A percentile compares a stretch with the other conserved stretches of the same genome.
These are phyloP conservation scores for Pleuronectes platessa DNA, from an alignment of 2,113 vertebrate genomes.

Conservation along the genomic window DNA sequence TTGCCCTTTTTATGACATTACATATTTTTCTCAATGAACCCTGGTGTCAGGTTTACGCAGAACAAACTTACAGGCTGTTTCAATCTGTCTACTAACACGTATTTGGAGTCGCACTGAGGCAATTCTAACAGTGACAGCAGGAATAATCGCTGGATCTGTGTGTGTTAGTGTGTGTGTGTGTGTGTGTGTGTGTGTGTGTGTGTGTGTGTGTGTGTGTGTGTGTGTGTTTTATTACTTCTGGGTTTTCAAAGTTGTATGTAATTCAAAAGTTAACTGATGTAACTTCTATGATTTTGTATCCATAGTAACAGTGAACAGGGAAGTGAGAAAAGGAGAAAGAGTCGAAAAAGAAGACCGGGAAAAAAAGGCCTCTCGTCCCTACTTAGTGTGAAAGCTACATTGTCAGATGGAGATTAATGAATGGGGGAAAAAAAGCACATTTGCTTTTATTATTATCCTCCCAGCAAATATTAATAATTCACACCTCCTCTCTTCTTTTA, in stretches of 20 bases:
- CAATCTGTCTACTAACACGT: conserved; percentile 9
- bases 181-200: conserved; percentile 34
- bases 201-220: conserved; percentile 37
- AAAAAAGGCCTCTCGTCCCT: neutral
- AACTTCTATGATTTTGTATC: conserved; percentile 53
- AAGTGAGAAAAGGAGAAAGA: conserved; percentile 1
- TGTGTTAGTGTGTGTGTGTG: neutral
- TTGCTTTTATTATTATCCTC: conserved; percentile 20
- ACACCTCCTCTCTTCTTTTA: conserved; percentile 27
- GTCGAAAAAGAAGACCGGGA: neutral
- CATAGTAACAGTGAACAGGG: conserved; percentile 32
- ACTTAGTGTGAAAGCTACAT: neutral
- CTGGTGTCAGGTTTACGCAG: no score
- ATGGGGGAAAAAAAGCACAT: neutral
- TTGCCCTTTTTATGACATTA: no score
- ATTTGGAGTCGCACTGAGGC: conserved; percentile 12
- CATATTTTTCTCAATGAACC: no score
- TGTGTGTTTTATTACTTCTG: conserved; percentile 2
- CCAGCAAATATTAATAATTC: conserved; percentile 33
- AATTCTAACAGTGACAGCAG: neutral
- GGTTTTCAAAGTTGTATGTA: conserved; percentile 19
- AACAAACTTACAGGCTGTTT: no score
- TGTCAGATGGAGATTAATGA: conserved; percentile 1
- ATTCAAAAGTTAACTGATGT: conserved; percentile 37
- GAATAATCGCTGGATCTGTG: conserved; percentile 15